Evolutionary conservation across 2,113 vertebrate genomes (phyloP).

Genomic region (Lota lota): DNA sequence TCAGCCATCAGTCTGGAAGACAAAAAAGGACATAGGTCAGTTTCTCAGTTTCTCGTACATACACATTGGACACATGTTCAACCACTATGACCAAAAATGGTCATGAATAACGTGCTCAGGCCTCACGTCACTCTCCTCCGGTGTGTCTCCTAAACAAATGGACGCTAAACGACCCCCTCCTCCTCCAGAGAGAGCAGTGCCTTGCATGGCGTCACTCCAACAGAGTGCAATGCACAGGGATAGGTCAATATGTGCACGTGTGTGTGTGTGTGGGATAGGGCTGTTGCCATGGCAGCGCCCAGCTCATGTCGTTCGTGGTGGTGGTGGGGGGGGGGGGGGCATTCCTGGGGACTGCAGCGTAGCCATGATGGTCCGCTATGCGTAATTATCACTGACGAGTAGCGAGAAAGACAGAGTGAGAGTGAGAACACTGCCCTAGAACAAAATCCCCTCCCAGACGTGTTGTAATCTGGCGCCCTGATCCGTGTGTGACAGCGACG

Average conservation of each 20-base stretch:
- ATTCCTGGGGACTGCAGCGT: too few species aligned
- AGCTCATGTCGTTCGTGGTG: neutral
- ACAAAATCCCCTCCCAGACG: neutral
- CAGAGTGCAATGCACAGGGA: neutral
- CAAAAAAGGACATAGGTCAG: conserved; percentile 3
- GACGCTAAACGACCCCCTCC: neutral
- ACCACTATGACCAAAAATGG: too few species aligned
- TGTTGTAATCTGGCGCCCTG: neutral
- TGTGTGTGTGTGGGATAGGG: neutral
- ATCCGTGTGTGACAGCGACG: neutral
- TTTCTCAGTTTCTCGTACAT: too few species aligned
- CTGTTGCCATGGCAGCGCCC: neutral
- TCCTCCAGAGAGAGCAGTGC: neutral
- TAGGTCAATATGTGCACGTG: neutral
- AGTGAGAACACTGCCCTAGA: neutral
- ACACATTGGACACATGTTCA: too few species aligned
- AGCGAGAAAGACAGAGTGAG: neutral
- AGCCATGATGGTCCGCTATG: too few species aligned
- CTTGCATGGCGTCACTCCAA: neutral
- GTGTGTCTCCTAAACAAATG: too few species aligned
- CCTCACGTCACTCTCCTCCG: too few species aligned
- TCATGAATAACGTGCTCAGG: too few species aligned
- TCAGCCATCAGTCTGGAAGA: conserved; percentile 59
- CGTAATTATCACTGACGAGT: too few species aligned
- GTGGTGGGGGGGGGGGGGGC: neutral